Percentiles rank a stretch among this genome's conserved stretches.
Conservation (phyloP, 2,113 vertebrate genomes). For the Alexandromys fortis region DNA sequence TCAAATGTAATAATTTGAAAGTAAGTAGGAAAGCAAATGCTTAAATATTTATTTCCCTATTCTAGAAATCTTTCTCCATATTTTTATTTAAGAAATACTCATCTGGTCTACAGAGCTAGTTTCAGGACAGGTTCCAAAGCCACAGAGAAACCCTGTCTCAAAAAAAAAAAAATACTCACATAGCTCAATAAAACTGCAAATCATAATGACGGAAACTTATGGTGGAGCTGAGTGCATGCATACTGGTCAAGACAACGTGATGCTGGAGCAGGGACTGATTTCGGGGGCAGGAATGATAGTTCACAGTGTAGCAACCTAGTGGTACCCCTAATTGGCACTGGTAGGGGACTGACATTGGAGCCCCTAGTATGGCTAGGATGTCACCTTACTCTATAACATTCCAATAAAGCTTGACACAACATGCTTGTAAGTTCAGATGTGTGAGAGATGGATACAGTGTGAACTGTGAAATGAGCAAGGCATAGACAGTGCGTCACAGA, state of each 20-base stretch:
- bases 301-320: slow-evolving; percentile 57
- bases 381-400: slow-evolving; percentile 42
- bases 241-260: slow-evolving; percentile 10
- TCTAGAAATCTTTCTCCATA: not conserved
- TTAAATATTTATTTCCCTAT: slow-evolving; percentile 43
- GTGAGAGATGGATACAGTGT: slow-evolving; percentile 61
- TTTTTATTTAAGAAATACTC: slow-evolving; percentile 50
- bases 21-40: not conserved
- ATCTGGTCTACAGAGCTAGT: not conserved
- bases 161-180: not conserved
- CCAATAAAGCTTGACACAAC: slow-evolving; percentile 65
- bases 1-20: slow-evolving; percentile 62
- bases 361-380: slow-evolving; percentile 55
- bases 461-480: slow-evolving; percentile 52
- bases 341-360: slow-evolving; percentile 41
- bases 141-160: too few species aligned
- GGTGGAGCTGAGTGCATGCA: not conserved
- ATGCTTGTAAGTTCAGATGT: slow-evolving; percentile 67
- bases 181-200: slow-evolving; percentile 37
- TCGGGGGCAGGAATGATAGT: slow-evolving; percentile 63
- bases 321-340: slow-evolving; percentile 57
- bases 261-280: slow-evolving; percentile 47
- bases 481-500: slow-evolving; percentile 51
- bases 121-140: too few species aligned
- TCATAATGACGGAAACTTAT: slow-evolving; percentile 51